Evolutionary conservation across 2,113 vertebrate genomes (phyloP), one percentile per base, ranked within the genome.

Genomic region (Taurulus bubalis): DNA sequence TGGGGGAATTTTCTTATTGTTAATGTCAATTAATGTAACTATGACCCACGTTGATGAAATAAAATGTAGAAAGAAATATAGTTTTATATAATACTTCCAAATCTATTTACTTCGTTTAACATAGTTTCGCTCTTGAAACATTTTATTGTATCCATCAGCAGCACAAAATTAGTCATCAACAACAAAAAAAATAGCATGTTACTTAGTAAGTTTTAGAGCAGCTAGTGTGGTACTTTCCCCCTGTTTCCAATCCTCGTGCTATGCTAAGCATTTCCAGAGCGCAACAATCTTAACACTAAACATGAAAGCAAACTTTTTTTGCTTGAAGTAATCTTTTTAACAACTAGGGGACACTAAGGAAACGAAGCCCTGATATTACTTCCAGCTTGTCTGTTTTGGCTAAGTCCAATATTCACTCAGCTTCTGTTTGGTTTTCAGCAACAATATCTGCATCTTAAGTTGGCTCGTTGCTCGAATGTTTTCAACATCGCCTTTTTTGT

Each of bases 1-100:
- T 64, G 40, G 22, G 32, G 59, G 58, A 55, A 16, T 65, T 75
- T 77, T 82, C 28, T 14, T 34, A 15, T 2, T 58, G 24, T 26
- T 14, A 18, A n/a, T n/a, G n/a, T n/a, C n/a, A n/a, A n/a, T n/a
- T 18, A 36, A 45, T 51, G 40, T 8, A 9, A 59, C 65, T 26
- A 1, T n/a, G n/a, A n/a, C n/a, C n/a, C 53, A 26, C 30, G 22
- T 18, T 47, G 14, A 32, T 53, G 10, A 15, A 55, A 11, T 53
- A 28, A 26, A 75, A 47, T 8, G 8, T 12, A 32, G 15, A 64
- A 22, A 28, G 10, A 55, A 64, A 20, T 26, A 20, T 62, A 15
- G 55, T 62, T 78, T 49, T 9, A 1, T 38, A 16, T 4, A 4
- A 59, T 11, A 26, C 24, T 40, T 47, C 12, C 16, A 69, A 56